Base-by-base conservation (phyloP, 2,888 invertebrate species). In the Nomada lathburiana region DNA sequence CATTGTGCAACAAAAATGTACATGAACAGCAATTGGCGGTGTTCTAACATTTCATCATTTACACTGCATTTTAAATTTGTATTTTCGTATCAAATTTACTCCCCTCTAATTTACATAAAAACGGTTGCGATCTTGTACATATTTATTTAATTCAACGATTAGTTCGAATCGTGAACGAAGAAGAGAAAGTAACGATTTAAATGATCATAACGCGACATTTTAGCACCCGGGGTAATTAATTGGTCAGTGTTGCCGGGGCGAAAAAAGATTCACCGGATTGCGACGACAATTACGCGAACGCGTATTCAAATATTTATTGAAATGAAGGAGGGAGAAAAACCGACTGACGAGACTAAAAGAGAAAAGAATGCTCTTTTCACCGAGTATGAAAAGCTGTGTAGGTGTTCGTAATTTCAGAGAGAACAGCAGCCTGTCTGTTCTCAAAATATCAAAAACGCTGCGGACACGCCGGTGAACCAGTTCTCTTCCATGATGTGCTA, bases 281-380 rank as follows among this genome's bases (percentile, higher is more conserved):
- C 20, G 10, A 23, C 47, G 53, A 50, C 57, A 47, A 26, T 70
- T 47, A 47, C 47, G 29, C 47, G 47, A 10, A 16, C 44, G 44
- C 9, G 44, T 57, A 47, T 59, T 47, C 47, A 70, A 59, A 59
- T 70, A 59, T 70, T 70, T 70, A 70, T 59, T 23, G 13, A 55
- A 55, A 55, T 42, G 4, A 29, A n/a, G 10, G 26, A n/a, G 44
- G 5, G 44, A 47, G 16, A 23, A 16, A 11, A 47, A 44, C 42
- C 36, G 23, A 11, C 47, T 5, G 13, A 9, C 44, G 42, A 4
- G 55, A 23, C 18, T 13, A 50, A 29, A 26, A 2, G 53, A 29
- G 29, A 64, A 73, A 64, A 73, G 57, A 68, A 75, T 75, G 69
- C 67, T 75, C 75, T 75, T 73, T 73, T 73, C 57, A 73, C 20